A percentile compares a stretch with the other conserved stretches of the same genome.
These are phyloP conservation scores for Microctenopoma stevenorrisi DNA, from an alignment of 2,797 vertebrate genomes.

Conservation along the genomic window DNA sequence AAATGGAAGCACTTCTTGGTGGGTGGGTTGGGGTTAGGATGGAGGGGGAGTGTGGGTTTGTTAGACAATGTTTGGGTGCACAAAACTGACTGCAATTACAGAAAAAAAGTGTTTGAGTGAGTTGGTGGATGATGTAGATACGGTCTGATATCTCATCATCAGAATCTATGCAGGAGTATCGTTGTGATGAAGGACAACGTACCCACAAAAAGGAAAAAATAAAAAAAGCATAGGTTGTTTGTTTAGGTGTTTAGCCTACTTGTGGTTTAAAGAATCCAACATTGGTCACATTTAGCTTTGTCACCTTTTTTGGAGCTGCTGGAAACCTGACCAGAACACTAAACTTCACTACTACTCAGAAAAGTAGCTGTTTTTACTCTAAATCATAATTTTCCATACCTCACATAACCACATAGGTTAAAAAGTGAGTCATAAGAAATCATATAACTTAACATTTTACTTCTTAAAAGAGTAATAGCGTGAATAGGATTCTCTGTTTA, in stretches of 20 bases:
- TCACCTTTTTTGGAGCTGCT: too few relatives aligned
- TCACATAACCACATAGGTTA: too few relatives aligned
- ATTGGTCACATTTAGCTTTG: neutral
- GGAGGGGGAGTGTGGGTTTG: conserved; percentile 9
- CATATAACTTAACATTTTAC: too few relatives aligned
- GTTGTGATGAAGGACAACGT: neutral
- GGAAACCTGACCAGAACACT: neutral
- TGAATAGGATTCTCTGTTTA: too few relatives aligned
- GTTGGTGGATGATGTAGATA: conserved; percentile 33
- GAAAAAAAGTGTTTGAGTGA: conserved; percentile 32
- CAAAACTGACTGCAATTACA: conserved; percentile 31
- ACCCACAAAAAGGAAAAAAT: neutral
- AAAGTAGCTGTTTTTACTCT: too few relatives aligned
- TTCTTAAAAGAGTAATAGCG: too few relatives aligned
- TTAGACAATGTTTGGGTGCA: conserved; percentile 42
- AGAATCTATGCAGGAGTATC: neutral
- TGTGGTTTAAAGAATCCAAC: neutral
- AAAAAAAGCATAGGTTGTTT: neutral
- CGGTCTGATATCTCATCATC: neutral
- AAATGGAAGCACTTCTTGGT: conserved; percentile 68
- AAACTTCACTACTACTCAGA: neutral
- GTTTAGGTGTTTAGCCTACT: neutral
- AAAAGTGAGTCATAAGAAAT: too few relatives aligned
- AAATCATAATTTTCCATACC: neutral
- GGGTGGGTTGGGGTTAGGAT: conserved; percentile 15